phyloP scores from a whole-genome alignment of 64 coral and sea anemone species.

The Stichodactyla helianthus region DNA sequence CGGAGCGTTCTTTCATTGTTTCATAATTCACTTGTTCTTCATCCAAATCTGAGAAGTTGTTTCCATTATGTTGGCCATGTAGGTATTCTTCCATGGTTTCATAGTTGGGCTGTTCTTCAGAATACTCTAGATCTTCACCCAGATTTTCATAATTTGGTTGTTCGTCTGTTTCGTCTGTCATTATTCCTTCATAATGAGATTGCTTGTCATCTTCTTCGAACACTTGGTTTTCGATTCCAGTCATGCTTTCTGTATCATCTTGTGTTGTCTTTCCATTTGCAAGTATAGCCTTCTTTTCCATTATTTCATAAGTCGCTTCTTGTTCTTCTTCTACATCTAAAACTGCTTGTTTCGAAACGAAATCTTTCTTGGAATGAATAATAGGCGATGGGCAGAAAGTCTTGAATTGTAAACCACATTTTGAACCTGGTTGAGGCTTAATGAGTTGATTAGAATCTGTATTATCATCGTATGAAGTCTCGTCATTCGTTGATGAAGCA shows the following conservation, averaged over 20 bases:
- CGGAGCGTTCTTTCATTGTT: neutral
- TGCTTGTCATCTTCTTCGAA: neutral
- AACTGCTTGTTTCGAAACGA: neutral
- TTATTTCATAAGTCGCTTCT: neutral
- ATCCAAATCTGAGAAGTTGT: neutral
- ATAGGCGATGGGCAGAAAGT: neutral
- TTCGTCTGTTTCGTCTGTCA: neutral
- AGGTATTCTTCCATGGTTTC: neutral
- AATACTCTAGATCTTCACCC: neutral
- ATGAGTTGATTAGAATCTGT: neutral
- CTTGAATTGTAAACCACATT: neutral
- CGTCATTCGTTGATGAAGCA: neutral
- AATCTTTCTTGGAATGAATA: neutral
- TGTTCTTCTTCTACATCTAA: neutral
- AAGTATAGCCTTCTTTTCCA: neutral
- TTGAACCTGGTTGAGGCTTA: neutral
- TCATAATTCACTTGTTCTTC: conserved; percentile 2
- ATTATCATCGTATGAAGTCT: neutral
- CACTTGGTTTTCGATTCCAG: neutral
- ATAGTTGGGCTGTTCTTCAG: neutral
- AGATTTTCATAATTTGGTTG: conserved; percentile 11
- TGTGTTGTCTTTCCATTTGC: neutral
- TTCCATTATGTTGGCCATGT: neutral
- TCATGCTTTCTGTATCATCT: neutral
- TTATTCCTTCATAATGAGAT: neutral